phyloP scores from a whole-genome alignment of 1,140 invertebrate species.

The Teleopsis dalmanni region DNA sequence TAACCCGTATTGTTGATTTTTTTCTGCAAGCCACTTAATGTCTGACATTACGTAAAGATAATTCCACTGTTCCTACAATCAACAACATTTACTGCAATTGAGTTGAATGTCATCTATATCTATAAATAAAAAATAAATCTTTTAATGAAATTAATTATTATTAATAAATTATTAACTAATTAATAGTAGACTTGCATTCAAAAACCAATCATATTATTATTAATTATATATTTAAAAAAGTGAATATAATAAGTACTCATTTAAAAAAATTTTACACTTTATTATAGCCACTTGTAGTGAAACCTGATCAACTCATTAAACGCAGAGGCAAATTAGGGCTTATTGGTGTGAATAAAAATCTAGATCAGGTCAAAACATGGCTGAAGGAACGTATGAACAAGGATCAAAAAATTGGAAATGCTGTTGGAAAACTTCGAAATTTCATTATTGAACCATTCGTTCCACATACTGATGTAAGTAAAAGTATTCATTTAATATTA shows the following conservation, averaged over 20 bases:
- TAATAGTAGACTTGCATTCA: no score
- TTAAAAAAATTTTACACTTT: no score
- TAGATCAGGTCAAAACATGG: conserved; percentile 77
- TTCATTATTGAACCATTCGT: conserved; percentile 98
- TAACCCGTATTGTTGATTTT: no score
- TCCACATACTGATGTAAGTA: conserved; percentile 73
- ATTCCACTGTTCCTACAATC: no score
- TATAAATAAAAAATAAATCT: no score
- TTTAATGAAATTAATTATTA: no score
- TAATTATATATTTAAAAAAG: background rate
- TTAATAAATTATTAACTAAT: no score
- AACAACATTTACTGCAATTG: no score
- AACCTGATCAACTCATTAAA: conserved; percentile 98
- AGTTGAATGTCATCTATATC: no score
- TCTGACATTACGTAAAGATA: no score
- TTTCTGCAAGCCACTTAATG: no score
- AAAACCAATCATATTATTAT: no score
- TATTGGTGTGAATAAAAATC: conserved; percentile 87
- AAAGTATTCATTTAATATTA: background rate
- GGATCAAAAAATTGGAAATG: conserved; percentile 78
- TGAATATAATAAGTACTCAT: background rate
- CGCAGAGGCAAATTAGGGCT: conserved; percentile 92
- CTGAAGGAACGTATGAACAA: conserved; percentile 78
- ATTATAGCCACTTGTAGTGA: conserved; percentile 81
- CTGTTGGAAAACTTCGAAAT: conserved; percentile 77